Evolutionary conservation across 2,113 vertebrate genomes (phyloP).

Genomic region (Paralichthys olivaceus): DNA sequence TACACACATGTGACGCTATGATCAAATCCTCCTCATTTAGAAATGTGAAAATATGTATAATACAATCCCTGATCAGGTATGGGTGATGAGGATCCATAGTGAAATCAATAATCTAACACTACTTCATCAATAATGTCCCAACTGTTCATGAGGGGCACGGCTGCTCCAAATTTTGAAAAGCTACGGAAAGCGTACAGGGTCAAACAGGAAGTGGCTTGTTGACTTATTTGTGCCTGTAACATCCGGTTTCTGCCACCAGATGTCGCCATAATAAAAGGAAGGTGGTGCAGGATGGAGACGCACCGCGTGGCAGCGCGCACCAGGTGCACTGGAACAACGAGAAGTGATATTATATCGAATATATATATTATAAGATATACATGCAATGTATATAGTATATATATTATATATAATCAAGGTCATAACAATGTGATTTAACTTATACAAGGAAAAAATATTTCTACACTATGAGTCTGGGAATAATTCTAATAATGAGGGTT

Average conservation of each 20-base stretch:
- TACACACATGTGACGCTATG: constrained; percentile 74
- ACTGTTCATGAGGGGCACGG: background rate
- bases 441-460: background rate
- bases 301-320: background rate
- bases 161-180: background rate
- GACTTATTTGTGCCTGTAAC: background rate
- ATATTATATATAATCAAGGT: no score
- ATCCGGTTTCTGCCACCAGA: constrained; percentile 46
- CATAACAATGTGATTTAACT: background rate
- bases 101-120: background rate
- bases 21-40: constrained; percentile 75
- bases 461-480: background rate
- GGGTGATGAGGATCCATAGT: constrained; percentile 17
- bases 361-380: background rate
- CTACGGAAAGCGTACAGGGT: constrained; percentile 61
- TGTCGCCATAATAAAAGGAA: constrained; percentile 64
- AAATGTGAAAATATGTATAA: constrained; percentile 79
- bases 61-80: constrained; percentile 71
- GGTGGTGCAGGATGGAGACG: background rate
- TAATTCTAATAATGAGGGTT: background rate
- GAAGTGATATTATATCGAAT: background rate
- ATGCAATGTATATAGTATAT: background rate
- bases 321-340: background rate
- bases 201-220: background rate
- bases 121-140: background rate